Base-by-base conservation (phyloP, 2,113 vertebrate species). In the Salvelinus sp. region DNA sequence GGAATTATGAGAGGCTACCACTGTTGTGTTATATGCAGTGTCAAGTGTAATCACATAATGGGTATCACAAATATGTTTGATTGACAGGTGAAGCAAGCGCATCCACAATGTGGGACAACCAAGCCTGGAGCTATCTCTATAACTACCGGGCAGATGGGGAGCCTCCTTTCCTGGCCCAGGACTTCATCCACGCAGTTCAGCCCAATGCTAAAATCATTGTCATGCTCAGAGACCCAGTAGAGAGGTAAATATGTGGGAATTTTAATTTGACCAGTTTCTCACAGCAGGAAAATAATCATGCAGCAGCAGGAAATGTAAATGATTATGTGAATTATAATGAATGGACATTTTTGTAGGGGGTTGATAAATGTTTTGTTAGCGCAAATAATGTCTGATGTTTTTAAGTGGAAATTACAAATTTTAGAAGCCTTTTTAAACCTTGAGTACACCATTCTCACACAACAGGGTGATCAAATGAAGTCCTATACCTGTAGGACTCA, bases 21-120 rank as follows among this genome's bases (percentile, higher is more conserved):
- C 38, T 44, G 38, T 10, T 44, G 38, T 44, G 9, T 44, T 44
- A 44, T 44, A 44, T 44, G 38, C 38, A 44, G 9, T 44, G 9
- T 44, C 9, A 44, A 44, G 38, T 44, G 38, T 44, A 44, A 44
- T 44, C 7, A 0, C 9, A 44, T 44, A 10, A 10, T 44, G 38
- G 38, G 38, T 44, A 44, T 44, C 13, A 72, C 70, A 72, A 23
- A 57, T 70, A 6, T 69, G 63, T 65, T 48, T 76, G 12, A 70
- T 77, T 77, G 54, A 74, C 86, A 99, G 97, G 96, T 74, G 97
- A 99, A 83, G 96, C 96, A 85, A 99, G 97, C 6, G 96, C 96
- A 70, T 98, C 97, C 0, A 98, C 97, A 0, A 97, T 98, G 97
- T 99, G 97, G 97, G 97, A 98, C 85, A 98, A 98, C 92, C 95